These are phyloP conservation scores for Xylota sylvarum DNA, from an alignment of 2,888 invertebrate species.

Conservation along the genomic window DNA sequence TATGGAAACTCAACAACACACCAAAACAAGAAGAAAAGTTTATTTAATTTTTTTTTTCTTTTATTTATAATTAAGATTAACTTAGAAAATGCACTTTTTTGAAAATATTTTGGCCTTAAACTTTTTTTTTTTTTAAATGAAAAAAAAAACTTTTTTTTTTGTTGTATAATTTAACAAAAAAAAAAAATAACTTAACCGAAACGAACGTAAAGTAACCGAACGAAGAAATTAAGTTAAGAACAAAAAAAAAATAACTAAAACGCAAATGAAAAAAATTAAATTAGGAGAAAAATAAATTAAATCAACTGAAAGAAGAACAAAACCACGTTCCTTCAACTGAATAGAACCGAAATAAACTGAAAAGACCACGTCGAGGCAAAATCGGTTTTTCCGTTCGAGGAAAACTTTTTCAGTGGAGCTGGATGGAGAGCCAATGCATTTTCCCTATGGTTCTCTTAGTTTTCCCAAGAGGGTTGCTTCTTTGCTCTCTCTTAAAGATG, in stretches of 20 bases:
- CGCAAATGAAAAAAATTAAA: slow-evolving; percentile 80
- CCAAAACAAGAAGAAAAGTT: too few species aligned
- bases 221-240: slow-evolving; percentile 39
- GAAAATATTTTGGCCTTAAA: slow-evolving; percentile 4
- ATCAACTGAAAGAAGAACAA: slow-evolving; percentile 84
- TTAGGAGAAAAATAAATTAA: slow-evolving; percentile 84
- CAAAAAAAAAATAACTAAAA: slow-evolving; percentile 69
- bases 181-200: slow-evolving; percentile 49
- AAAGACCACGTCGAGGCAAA: slow-evolving; percentile 47
- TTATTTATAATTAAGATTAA: slow-evolving; percentile 33
- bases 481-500: slow-evolving; percentile 18
- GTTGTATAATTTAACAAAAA: slow-evolving; percentile 61
- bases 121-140: slow-evolving; percentile 8
- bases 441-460: slow-evolving; percentile 49
- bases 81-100: slow-evolving; percentile 66
- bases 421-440: slow-evolving; percentile 5
- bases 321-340: slow-evolving; percentile 84
- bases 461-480: slow-evolving; percentile 7
- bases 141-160: slow-evolving; percentile 24
- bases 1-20: slow-evolving; percentile 14
- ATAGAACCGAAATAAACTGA: slow-evolving; percentile 85
- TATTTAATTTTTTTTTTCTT: slow-evolving; percentile 8
- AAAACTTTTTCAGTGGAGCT: slow-evolving; percentile 33
- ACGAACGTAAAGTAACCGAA: slow-evolving; percentile 65
- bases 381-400: slow-evolving; percentile 24